Percentiles rank a stretch among this genome's conserved stretches.
Evolutionary conservation across 1,140 invertebrate species (phyloP).

Genomic region (Gryllus bimaculatus): DNA sequence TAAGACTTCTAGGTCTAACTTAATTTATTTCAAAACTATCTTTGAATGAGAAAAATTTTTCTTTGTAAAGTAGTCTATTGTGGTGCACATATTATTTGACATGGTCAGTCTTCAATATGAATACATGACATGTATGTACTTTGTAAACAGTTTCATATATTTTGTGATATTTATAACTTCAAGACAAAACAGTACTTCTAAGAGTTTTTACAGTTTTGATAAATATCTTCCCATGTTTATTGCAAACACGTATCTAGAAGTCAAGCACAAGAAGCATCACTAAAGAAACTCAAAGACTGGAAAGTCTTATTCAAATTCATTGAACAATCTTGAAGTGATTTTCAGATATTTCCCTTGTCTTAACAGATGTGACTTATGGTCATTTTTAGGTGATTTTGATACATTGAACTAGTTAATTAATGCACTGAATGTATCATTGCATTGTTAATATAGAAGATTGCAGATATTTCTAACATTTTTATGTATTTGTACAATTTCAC

Average conservation of each 20-base stretch:
- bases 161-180: background rate
- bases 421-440: background rate
- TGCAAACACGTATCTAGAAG: background rate
- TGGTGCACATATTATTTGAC: background rate
- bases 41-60: background rate
- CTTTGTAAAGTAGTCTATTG: background rate
- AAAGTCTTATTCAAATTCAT: background rate
- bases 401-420: background rate
- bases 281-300: background rate
- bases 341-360: background rate
- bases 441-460: background rate
- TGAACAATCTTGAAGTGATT: background rate
- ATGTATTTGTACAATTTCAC: conserved; percentile 7
- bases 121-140: background rate
- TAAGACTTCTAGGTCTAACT: background rate
- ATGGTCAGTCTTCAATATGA: background rate
- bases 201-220: background rate
- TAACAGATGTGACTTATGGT: background rate
- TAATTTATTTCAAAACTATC: background rate
- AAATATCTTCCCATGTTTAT: background rate
- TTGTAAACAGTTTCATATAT: background rate
- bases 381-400: background rate
- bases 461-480: conserved; percentile 6
- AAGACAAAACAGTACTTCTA: background rate
- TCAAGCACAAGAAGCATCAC: background rate